Conservation (phyloP, 2,888 invertebrate species). For the Blastobasis lacticolella region DNA sequence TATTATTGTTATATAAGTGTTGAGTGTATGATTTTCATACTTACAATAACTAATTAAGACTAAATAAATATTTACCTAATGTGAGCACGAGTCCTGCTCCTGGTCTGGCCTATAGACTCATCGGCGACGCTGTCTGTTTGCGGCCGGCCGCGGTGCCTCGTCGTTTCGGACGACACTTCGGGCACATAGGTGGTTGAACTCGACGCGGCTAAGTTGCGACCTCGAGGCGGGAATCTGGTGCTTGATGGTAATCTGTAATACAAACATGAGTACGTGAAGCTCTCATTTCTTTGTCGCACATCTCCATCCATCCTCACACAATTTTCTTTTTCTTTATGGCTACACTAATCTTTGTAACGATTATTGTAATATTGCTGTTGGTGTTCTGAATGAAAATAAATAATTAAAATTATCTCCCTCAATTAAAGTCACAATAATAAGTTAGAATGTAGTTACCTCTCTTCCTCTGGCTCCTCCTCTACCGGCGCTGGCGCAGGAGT, state of each 20-base stretch:
- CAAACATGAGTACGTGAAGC: slow-evolving; percentile 6
- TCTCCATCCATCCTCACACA: too few relatives aligned
- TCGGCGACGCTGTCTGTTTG: slow-evolving; percentile 63
- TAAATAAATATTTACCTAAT: slow-evolving; percentile 52
- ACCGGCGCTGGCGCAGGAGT: slow-evolving; percentile 58
- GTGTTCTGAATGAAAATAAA: too few relatives aligned
- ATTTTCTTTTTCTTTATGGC: too few relatives aligned
- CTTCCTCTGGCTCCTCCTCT: slow-evolving; percentile 69
- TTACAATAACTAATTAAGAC: not conserved
- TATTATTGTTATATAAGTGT: not conserved
- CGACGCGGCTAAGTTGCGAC: slow-evolving; percentile 58
- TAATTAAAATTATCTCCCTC: too few relatives aligned
- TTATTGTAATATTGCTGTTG: too few relatives aligned
- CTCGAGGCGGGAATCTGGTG: slow-evolving; percentile 88
- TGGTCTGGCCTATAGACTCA: slow-evolving; percentile 62
- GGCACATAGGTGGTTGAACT: slow-evolving; percentile 68
- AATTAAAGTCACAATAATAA: too few relatives aligned
- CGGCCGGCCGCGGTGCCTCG: slow-evolving; percentile 50
- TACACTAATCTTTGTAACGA: too few relatives aligned
- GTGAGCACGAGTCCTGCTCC: slow-evolving; percentile 75
- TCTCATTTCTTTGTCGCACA: too few relatives aligned
- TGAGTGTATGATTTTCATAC: not conserved
- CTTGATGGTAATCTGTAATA: slow-evolving; percentile 80
- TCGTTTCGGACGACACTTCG: slow-evolving; percentile 60
- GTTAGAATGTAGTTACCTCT: slow-evolving; percentile 40